Percentiles rank a stretch among this genome's conserved stretches.
phyloP scores from a whole-genome alignment of 2,888 invertebrate species.

The Homarus gammarus region DNA sequence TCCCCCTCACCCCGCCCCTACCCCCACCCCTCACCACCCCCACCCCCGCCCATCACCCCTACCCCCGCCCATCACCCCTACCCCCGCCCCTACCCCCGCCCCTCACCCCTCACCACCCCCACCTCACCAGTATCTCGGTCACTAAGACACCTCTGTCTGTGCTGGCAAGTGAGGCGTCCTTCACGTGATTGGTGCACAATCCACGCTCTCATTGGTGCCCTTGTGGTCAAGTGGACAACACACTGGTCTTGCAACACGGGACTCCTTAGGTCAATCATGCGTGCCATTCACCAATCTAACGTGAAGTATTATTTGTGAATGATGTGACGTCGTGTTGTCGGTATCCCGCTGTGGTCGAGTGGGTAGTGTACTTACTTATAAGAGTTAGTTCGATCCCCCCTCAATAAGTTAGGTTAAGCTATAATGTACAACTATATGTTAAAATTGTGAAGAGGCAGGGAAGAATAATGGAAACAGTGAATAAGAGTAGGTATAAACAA shows the following conservation, averaged over 20 bases:
- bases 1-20: too few species aligned
- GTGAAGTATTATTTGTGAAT: not conserved
- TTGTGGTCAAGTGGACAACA: not conserved
- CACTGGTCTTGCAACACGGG: not conserved
- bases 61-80: too few species aligned
- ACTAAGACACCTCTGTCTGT: not conserved
- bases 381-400: too few species aligned
- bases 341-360: not conserved
- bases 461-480: too few species aligned
- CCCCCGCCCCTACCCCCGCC: not conserved
- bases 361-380: not conserved
- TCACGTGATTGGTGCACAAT: not conserved
- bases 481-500: too few species aligned
- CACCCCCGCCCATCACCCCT: too few species aligned
- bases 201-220: not conserved
- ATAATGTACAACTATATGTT: too few species aligned
- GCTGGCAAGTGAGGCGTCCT: not conserved
- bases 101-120: constrained; percentile 3
- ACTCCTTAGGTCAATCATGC: not conserved
- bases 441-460: too few species aligned
- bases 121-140: not conserved
- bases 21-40: too few species aligned
- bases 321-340: not conserved
- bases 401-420: too few species aligned
- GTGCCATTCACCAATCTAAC: not conserved